Base-by-base conservation (phyloP, 2,797 vertebrate species). In the Muscicapa comitata region DNA sequence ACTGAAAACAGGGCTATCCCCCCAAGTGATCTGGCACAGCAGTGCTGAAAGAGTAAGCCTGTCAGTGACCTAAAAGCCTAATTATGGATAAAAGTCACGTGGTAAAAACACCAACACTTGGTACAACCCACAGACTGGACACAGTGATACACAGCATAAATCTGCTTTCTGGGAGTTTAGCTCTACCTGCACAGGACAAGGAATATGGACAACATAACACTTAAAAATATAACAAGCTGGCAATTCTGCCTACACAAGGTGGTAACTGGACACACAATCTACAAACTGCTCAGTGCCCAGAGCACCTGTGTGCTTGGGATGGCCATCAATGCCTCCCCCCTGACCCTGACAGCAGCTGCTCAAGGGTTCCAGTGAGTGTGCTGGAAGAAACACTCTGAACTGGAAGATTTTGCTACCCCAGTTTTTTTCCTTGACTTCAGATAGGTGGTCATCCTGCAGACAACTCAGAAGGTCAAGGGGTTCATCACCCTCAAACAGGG, bases 181-280 rank as follows among this genome's bases (percentile, higher is more conserved):
- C 40, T 55, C 70, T 37, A 42, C 33, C 31, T 55, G 40, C 26
- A 11, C 1, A 16, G 28, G 42, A 50, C 28, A 40, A 24, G 16
- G 19, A 92, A 35, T 6, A 47, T 6, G 15, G 40, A 28, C 17
- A 75, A 50, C 2, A 1, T 0, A 55, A 19, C 18, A 11, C 12
- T 35, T 5, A 0, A 17, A 58, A 35, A 53, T 35, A 5, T 0
- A 26, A 33, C 13, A 8, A 8, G 10, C 3, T 45, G 7, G 10
- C 29, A 63, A 11, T 38, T 80, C 28, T 74, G 43, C 33, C 53
- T 29, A 55, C 37, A 43, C 1, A 4, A 91, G 20, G 23, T 4
- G 5, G 7, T 29, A 48, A 7, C 0, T 1, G 17, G 28, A 57
- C 40, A 48, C 23, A 67, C 6, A 66, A 10, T 7, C 63, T 6